Conservation (phyloP, 2,113 vertebrate species). For the Cricetomys ansorgei region DNA sequence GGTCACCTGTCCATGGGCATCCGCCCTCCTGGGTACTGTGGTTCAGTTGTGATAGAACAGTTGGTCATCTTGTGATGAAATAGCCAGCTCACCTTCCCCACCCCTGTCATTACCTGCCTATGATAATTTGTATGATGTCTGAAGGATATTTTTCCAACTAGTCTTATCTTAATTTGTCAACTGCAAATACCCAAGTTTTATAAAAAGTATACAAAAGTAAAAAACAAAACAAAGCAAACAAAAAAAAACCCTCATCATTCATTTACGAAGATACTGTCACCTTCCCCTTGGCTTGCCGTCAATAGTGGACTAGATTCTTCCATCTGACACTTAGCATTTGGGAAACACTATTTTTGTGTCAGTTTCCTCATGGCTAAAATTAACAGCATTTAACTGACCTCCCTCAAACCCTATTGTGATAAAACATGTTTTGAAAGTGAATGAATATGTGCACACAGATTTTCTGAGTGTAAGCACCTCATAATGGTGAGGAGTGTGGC, state of each 20-base stretch:
- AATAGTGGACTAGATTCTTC: rapidly evolving
- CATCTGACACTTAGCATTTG: neutral
- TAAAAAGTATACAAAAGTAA: neutral
- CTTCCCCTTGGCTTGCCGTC: neutral
- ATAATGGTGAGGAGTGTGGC: rapidly evolving
- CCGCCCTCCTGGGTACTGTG: rapidly evolving
- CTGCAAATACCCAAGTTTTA: neutral
- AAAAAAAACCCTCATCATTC: neutral
- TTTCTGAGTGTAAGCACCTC: neutral
- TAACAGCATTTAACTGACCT: neutral
- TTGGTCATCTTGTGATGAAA: rapidly evolving
- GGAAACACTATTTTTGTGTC: neutral
- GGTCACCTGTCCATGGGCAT: no score
- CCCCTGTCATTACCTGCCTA: neutral
- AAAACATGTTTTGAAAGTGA: neutral
- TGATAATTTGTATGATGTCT: rapidly evolving
- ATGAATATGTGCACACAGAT: neutral
- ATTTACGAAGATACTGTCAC: neutral
- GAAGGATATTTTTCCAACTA: rapidly evolving
- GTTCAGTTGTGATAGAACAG: neutral
- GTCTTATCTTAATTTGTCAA: neutral
- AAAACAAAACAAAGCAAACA: neutral
- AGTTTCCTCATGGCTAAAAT: neutral
- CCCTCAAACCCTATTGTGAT: neutral
- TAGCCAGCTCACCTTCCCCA: rapidly evolving